Percentiles rank a stretch among this genome's conserved stretches.
Conservation (phyloP, 2,888 invertebrate species). For the Prionchulus punctatus region DNA sequence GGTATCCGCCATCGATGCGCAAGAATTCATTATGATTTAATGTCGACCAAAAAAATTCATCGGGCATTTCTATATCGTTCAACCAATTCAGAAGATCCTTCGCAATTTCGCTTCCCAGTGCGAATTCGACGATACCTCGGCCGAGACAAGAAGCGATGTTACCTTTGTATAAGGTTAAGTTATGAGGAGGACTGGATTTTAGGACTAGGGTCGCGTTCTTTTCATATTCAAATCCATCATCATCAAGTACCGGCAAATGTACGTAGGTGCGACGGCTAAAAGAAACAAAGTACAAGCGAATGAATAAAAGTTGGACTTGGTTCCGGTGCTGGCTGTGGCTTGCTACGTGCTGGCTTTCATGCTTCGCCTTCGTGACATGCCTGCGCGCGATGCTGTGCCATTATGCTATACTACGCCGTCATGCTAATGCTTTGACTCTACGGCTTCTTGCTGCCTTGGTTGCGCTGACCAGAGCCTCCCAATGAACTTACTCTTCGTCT, state of each 20-base stretch:
- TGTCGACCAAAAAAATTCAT: neutral
- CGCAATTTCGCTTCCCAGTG: neutral
- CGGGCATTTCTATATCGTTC: neutral
- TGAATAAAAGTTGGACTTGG: too few species aligned
- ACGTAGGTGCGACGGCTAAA: too few species aligned
- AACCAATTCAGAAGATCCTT: neutral
- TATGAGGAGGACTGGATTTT: neutral
- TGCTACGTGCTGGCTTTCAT: neutral
- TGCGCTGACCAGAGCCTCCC: too few species aligned
- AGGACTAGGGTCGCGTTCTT: too few species aligned
- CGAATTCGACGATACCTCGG: neutral
- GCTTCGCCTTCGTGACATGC: neutral
- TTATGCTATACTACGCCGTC: neutral
- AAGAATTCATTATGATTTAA: conserved; percentile 1
- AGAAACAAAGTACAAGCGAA: too few species aligned
- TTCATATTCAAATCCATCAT: too few species aligned
- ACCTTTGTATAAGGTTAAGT: neutral
- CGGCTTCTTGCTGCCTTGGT: too few species aligned
- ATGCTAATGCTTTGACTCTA: neutral
- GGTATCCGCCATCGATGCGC: conserved; percentile 2
- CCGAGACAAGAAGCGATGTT: neutral
- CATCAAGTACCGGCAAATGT: too few species aligned
- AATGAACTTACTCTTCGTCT: too few species aligned
- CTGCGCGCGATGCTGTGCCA: neutral
- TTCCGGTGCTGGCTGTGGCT: neutral